These are phyloP conservation scores for Ceratoteleas bidentatus DNA, from an alignment of 1,140 invertebrate genomes.

Conservation along the genomic window DNA sequence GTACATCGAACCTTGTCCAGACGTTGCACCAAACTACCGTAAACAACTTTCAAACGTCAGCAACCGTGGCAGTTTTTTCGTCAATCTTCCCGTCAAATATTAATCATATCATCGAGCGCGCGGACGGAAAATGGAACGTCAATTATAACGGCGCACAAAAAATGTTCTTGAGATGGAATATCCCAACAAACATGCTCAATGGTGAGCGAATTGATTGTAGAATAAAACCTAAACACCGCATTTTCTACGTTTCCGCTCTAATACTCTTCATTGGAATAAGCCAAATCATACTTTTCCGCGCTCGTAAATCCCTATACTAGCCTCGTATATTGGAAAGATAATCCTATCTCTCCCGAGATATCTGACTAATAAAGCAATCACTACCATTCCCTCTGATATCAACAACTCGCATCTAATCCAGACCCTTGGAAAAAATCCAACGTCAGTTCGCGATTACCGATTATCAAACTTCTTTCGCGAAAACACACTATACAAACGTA, in stretches of 20 bases:
- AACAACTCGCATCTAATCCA: background rate
- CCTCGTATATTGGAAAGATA: slow-evolving; percentile 14
- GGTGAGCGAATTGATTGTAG: background rate
- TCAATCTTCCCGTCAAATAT: no score
- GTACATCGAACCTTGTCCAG: no score
- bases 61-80: no score
- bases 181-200: background rate
- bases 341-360: slow-evolving; percentile 25
- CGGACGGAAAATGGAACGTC: no score
- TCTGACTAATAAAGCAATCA: slow-evolving; percentile 32
- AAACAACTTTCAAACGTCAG: no score
- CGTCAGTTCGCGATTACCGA: background rate
- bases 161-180: background rate
- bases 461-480: background rate
- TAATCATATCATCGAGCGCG: no score
- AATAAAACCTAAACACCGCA: background rate
- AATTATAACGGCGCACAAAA: background rate
- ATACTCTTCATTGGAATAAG: slow-evolving; percentile 5
- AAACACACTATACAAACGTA: background rate
- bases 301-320: slow-evolving; percentile 7
- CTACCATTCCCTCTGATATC: background rate
- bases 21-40: no score
- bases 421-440: background rate
- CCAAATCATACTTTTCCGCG: slow-evolving; percentile 15
- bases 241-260: slow-evolving; percentile 1